phyloP scores from a whole-genome alignment of 2,888 invertebrate genomes.

The Caradrina clavipalpis region DNA sequence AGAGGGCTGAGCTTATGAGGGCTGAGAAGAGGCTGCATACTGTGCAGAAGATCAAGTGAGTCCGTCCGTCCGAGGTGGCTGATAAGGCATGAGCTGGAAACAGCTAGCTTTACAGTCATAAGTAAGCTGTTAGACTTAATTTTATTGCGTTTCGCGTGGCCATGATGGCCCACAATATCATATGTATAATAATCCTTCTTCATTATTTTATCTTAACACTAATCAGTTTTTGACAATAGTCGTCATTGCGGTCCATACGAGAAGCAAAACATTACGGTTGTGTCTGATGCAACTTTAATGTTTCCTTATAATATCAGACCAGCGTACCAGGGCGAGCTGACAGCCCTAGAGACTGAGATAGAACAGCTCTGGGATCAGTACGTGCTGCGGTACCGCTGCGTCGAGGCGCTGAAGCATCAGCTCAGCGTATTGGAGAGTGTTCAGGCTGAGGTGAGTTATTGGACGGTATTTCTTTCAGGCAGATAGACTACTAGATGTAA shows the following conservation, averaged over 20 bases:
- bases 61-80: background rate
- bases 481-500: background rate
- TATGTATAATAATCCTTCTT: background rate
- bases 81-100: background rate
- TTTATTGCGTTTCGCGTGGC: too few species aligned
- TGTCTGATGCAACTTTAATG: background rate
- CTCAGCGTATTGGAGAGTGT: conserved; percentile 95
- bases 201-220: too few species aligned
- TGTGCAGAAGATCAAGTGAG: conserved; percentile 97
- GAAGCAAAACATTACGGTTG: background rate
- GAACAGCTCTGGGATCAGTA: conserved; percentile 96
- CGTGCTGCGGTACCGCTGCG: conserved; percentile 96
- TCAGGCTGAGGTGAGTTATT: conserved; percentile 91
- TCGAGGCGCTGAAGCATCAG: conserved; percentile 96
- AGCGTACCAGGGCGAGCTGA: conserved; percentile 99
- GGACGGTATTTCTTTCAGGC: background rate
- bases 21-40: conserved; percentile 98
- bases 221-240: too few species aligned
- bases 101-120: too few species aligned
- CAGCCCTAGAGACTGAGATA: conserved; percentile 96
- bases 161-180: too few species aligned
- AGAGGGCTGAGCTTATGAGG: conserved; percentile 96
- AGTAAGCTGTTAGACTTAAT: too few species aligned
- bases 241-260: background rate
- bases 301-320: conserved; percentile 91